Evolutionary conservation across 2,113 vertebrate genomes (phyloP).

Genomic region (Nothoprocta perdicaria): DNA sequence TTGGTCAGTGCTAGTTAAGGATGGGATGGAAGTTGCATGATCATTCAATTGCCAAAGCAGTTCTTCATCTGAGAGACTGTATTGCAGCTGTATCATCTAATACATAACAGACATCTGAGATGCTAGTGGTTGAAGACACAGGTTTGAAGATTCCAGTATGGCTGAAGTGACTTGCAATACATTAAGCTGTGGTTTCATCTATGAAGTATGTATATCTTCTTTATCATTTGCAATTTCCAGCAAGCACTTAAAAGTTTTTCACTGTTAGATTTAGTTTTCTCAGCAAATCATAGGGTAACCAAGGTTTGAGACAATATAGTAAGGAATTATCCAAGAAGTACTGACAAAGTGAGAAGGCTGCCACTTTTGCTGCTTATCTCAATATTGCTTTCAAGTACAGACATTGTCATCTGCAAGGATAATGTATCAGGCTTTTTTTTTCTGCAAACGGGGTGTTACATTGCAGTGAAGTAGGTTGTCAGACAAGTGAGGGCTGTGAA

Average conservation of each 20-base stretch:
- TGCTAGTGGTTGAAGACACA: neutral
- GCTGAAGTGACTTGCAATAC: neutral
- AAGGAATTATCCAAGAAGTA: neutral
- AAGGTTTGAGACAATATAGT: neutral
- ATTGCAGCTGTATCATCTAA: neutral
- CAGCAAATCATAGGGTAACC: neutral
- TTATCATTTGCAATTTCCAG: neutral
- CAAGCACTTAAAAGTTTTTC: neutral
- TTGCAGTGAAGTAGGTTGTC: neutral
- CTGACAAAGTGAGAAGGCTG: neutral
- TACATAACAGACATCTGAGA: neutral
- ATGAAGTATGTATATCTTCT: neutral
- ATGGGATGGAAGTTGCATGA: neutral
- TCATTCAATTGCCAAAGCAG: neutral
- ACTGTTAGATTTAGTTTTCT: neutral
- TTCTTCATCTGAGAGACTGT: neutral
- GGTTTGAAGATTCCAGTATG: neutral
- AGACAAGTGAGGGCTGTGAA: neutral
- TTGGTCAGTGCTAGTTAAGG: neutral
- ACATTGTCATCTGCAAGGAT: neutral
- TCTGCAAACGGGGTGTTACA: neutral
- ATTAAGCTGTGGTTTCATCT: neutral
- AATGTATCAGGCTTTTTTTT: neutral
- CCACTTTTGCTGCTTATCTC: neutral
- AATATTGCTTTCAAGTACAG: conserved; percentile 6